Base-by-base conservation (phyloP, 2,113 vertebrate genomes). In the Rhineura floridana region DNA sequence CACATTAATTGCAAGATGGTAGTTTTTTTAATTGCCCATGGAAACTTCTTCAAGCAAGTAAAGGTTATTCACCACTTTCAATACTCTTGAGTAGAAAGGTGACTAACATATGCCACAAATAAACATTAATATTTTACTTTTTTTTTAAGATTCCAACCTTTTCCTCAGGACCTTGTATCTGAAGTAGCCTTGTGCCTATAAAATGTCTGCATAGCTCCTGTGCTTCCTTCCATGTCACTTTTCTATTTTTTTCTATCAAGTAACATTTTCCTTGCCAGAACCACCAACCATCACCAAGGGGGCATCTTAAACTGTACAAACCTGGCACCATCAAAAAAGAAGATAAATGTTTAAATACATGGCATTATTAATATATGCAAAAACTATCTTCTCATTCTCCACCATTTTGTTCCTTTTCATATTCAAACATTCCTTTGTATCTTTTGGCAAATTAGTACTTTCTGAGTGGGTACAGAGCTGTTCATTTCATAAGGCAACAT, bases 251-350 rank as follows among this genome's bases (percentile, higher is more conserved):
- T 48, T 85, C 86, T 85, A 88, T 91, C 65, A 81, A 81, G 17
- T 88, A 87, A 67, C 90, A 91, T 30, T 46, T 48, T 76, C 55
- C 82, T 44, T 39, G 30, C 90, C 90, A 85, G 59, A 75, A 91
- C 90, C 86, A 81, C 86, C 90, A 91, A n/a, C 82, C 83, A 76
- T n/a, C 19, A n/a, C 86, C 90, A 55, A 91, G 23, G 46, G 90
- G 55, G 39, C 90, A 91, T 39, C 84, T 91, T 69, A 91, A 88
- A 79, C 86, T 85, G 30, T 88, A 91, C 25, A 85, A 55, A 25
- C 86, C 90, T 88, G 55, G 42, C 17, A 72, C 6, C 21, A 76
- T 81, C 30, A 50, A 86, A 86, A 72, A 6, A 87, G 17, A 59
- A 90, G 62, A 80, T 28, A 69, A 75, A 28, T 9, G 55, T 80